A percentile compares a stretch with the other conserved stretches of the same genome.
Evolutionary conservation across 2,113 vertebrate species (phyloP).

Genomic region (Eudyptes chrysolophus): DNA sequence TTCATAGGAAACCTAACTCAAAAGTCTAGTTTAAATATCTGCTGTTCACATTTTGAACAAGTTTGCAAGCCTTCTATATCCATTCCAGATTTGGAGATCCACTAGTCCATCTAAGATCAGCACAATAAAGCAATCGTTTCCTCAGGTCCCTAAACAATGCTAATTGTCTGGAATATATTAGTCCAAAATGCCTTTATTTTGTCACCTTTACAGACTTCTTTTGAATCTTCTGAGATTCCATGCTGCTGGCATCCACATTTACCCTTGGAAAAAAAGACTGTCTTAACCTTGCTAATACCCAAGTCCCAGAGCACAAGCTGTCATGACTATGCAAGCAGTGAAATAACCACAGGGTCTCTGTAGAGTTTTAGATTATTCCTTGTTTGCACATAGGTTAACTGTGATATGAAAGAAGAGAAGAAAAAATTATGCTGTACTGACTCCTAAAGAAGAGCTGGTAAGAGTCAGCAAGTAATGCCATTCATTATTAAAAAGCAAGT

Average conservation of each 20-base stretch:
- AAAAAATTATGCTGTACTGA: neutral
- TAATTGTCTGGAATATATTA: neutral
- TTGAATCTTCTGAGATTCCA: conserved; percentile 17
- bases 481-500: neutral
- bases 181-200: conserved; percentile 1
- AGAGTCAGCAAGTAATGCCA: neutral
- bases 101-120: neutral
- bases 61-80: neutral
- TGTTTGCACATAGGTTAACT: conserved; percentile 53
- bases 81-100: neutral
- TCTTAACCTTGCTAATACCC: conserved; percentile 37
- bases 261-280: conserved; percentile 27
- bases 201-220: neutral
- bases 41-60: neutral
- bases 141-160: neutral
- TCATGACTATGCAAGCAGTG: conserved; percentile 49
- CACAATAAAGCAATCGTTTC: neutral
- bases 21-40: neutral
- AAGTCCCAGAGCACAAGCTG: conserved; percentile 46
- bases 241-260: neutral
- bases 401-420: conserved; percentile 27
- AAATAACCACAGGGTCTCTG: conserved; percentile 44
- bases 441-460: neutral
- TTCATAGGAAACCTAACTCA: neutral
- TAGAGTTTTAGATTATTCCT: conserved; percentile 42